Evolutionary conservation across 1,140 invertebrate species (phyloP).

Genomic region (Neomicropteryx cornuta): DNA sequence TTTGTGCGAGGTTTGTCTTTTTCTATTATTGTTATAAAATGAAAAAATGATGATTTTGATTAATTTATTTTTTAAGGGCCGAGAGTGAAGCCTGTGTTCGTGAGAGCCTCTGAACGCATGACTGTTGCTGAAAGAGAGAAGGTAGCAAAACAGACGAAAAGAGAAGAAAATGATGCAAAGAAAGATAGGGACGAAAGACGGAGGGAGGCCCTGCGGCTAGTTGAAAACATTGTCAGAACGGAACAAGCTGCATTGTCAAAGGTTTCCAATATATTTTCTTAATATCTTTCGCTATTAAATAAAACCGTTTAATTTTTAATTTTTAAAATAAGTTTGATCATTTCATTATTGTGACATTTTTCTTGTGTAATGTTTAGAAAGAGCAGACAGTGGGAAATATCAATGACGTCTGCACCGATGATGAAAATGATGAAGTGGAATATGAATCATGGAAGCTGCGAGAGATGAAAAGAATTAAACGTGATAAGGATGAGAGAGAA

Average conservation of each 20-base stretch:
- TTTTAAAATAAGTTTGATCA: neutral
- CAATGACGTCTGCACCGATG: conserved; percentile 90
- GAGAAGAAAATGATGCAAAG: conserved; percentile 66
- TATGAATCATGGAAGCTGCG: conserved; percentile 97
- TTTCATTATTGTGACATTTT: neutral
- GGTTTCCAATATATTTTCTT: too few relatives aligned
- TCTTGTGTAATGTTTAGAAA: too few relatives aligned
- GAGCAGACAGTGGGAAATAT: conserved; percentile 43
- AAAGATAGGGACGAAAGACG: conserved; percentile 73
- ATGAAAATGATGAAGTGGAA: conserved; percentile 96
- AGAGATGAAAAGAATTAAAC: conserved; percentile 91
- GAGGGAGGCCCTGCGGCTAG: conserved; percentile 76
- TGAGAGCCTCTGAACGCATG: conserved; percentile 86
- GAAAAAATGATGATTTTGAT: too few relatives aligned
- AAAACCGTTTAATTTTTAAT: neutral
- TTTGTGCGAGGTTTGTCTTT: too few relatives aligned
- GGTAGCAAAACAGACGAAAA: conserved; percentile 74
- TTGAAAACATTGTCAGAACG: conserved; percentile 80
- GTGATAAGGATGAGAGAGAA: conserved; percentile 92
- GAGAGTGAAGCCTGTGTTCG: conserved; percentile 93
- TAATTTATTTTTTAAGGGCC: conserved; percentile 54
- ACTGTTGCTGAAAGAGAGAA: conserved; percentile 92
- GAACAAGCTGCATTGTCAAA: conserved; percentile 45
- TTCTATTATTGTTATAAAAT: too few relatives aligned
- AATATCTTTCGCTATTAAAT: neutral